These are phyloP conservation scores for Leptocoma aspasia DNA, from an alignment of 2,113 vertebrate genomes.

Conservation along the genomic window DNA sequence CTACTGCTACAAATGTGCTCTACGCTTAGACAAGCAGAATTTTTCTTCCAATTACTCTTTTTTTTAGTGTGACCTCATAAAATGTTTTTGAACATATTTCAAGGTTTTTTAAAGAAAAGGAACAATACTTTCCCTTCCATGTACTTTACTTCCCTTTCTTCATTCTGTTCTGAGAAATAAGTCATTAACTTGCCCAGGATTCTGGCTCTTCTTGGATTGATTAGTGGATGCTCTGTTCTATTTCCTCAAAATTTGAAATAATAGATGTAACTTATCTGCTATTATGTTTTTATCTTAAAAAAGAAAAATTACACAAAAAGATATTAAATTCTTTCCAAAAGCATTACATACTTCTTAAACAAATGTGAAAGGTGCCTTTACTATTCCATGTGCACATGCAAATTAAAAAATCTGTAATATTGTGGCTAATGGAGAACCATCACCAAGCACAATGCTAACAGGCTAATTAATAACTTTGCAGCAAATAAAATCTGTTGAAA, in stretches of 20 bases:
- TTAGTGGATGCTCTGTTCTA: not conserved
- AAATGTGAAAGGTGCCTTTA: not conserved
- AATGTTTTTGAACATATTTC: constrained; percentile 78
- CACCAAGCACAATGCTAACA: not conserved
- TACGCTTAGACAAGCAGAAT: constrained; percentile 83
- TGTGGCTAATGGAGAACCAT: constrained; percentile 14
- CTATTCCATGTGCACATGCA: not conserved
- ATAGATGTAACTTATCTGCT: not conserved
- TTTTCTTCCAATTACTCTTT: constrained; percentile 85
- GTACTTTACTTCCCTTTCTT: not conserved
- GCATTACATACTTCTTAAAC: not conserved
- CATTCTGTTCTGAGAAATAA: constrained; percentile 42
- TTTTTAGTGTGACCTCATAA: constrained; percentile 75
- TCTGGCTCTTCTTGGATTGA: not conserved
- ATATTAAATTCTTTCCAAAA: not conserved
- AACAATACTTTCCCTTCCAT: not conserved
- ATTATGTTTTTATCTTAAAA: not conserved
- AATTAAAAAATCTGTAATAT: not conserved
- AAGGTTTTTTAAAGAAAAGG: constrained; percentile 57
- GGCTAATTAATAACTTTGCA: constrained; percentile 15
- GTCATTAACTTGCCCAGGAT: constrained; percentile 18
- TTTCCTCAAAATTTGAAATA: constrained; percentile 10
- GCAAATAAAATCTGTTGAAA: not conserved
- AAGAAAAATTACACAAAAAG: not conserved
- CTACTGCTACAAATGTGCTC: constrained; percentile 82